Evolutionary conservation across 2,797 vertebrate genomes (phyloP), one percentile per base, ranked within the genome.

Genomic region (Enteromius paludinosus): DNA sequence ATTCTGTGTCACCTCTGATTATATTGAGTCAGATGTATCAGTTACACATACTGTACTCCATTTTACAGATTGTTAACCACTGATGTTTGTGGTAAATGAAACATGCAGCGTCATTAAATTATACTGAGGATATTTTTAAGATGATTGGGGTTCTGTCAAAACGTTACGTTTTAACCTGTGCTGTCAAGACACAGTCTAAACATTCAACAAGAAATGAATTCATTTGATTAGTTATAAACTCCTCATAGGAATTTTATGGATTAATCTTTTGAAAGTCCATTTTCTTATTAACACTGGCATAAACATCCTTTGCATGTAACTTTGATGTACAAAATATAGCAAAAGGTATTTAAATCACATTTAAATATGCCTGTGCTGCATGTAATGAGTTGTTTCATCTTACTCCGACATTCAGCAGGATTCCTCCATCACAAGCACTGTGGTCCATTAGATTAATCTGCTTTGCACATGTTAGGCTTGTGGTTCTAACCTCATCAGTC

Each of bases 1-100:
- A 92, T 92, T 90, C 89, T 92, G 91, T 93, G 94, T 94, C 93
- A 94, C 91, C 91, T 94, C 90, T 92, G 92, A 94, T 94, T 94
- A 94, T 90, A 94, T 90, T 93, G 91, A 94, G 89, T 84, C 73
- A 88, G 86, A 86, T 54, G 88, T 92, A 92, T 94, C 90, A 89
- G 90, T 93, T 93, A 92, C 93, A 94, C 89, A 90, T 91, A 89
- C 88, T 81, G 75, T 54, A 47, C 80, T 59, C 71, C 78, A 64
- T 78, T 89, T 89, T 89, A 91, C 89, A 90, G 90, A 90, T 89
- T 88, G 88, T 90, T 87, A 87, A 90, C 88, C 30, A 84, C 64
- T 75, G 69, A 78, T 45, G 43, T 64, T 71, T 69, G 65, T 86
- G 80, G 83, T 79, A 77, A 85, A 86, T 80, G 20, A 68, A 82